phyloP scores from a whole-genome alignment of 2,113 vertebrate genomes.

The Todiramphus saurophagus region DNA sequence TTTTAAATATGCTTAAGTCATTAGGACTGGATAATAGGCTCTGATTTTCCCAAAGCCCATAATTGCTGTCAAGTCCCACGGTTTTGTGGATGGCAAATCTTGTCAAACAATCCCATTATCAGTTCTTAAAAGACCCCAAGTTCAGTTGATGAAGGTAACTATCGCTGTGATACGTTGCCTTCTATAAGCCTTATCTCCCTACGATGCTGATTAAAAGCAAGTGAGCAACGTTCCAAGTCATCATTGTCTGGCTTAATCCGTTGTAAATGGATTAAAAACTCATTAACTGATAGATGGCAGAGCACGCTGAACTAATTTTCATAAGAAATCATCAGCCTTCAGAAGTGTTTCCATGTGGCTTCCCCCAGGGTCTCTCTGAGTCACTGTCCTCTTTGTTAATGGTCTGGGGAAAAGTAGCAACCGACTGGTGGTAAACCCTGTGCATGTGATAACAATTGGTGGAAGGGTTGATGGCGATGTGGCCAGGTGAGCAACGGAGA shows the following conservation, averaged over 20 bases:
- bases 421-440: accelerated
- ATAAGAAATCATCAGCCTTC: neutral
- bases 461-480: neutral
- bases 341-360: constrained; percentile 9
- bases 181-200: neutral
- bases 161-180: neutral
- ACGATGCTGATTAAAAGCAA: neutral
- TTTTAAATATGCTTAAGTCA: constrained; percentile 16
- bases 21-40: constrained; percentile 9
- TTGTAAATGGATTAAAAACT: constrained; percentile 46
- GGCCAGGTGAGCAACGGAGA: neutral
- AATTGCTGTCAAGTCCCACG: neutral
- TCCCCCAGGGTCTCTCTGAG: neutral
- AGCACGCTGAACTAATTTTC: neutral
- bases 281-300: constrained; percentile 34
- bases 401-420: neutral
- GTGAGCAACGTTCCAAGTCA: neutral
- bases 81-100: neutral
- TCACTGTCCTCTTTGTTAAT: neutral
- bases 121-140: neutral
- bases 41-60: neutral
- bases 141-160: neutral
- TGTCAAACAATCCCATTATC: neutral
- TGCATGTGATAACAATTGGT: neutral
- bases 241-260: neutral